phyloP scores from a whole-genome alignment of 2,888 invertebrate genomes.

The Ditula angustiorana region DNA sequence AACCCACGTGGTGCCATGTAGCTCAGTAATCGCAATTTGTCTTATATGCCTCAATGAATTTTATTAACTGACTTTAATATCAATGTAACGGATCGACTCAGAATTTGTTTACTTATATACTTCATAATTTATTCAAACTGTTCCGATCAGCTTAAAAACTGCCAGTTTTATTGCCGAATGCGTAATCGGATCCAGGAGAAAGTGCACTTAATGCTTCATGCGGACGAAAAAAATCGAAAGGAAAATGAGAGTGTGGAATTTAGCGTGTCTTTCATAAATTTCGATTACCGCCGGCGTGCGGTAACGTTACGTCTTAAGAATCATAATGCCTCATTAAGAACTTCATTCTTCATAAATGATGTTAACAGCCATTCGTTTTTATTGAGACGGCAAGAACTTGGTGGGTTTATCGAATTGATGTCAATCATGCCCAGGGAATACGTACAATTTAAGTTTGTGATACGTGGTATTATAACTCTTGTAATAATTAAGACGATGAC shows the following conservation, averaged over 20 bases:
- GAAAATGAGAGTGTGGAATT: conserved; percentile 77
- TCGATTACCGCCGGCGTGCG: conserved; percentile 52
- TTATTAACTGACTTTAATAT: conserved; percentile 47
- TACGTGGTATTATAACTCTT: background rate
- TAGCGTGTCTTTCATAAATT: conserved; percentile 70
- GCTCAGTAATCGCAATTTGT: conserved; percentile 74
- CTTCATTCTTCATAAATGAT: conserved; percentile 55
- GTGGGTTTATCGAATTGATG: conserved; percentile 30
- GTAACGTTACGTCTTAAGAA: conserved; percentile 56
- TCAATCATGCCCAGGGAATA: conserved; percentile 34
- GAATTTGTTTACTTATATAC: conserved; percentile 35
- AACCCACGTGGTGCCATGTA: conserved; percentile 78
- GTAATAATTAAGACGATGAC: background rate
- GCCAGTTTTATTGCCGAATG: conserved; percentile 55
- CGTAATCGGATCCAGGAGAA: conserved; percentile 79
- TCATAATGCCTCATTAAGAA: conserved; percentile 55
- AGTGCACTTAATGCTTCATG: conserved; percentile 71
- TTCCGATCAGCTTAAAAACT: conserved; percentile 53
- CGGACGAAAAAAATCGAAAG: conserved; percentile 69
- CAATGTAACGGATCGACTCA: conserved; percentile 17
- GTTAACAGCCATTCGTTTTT: conserved; percentile 52
- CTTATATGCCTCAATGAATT: conserved; percentile 69
- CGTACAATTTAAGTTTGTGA: background rate
- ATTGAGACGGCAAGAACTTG: conserved; percentile 45
- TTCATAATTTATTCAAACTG: conserved; percentile 43